Base-by-base conservation (phyloP, 2,888 invertebrate species). In the Ichneumoninae sp. region DNA sequence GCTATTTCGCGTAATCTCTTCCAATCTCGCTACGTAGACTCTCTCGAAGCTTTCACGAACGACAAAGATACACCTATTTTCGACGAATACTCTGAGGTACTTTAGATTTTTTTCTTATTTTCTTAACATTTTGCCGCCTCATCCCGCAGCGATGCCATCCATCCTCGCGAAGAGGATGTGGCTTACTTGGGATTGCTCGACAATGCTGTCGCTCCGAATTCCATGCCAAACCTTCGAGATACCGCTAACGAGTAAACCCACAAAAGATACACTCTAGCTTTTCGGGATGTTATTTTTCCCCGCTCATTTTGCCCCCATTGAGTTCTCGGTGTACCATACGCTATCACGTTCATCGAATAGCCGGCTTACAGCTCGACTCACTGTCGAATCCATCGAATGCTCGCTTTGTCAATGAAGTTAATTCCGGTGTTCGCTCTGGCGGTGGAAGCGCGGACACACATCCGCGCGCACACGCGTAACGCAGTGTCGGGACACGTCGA, bases 341-440 rank as follows among this genome's bases (percentile, higher is more conserved):
- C 50, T 26, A 16, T 16, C 57, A 26, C 26, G 57, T 57, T 10
- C 22, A 8, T 57, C 57, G 57, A 26, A 57, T 57, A 57, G 57
- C 57, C n/a, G 52, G 70, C 78, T 78, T 74, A 74, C 22, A 44
- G 54, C 70, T 19, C 54, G 52, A 57, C 16, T 40, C 50, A 16
- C 66, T 6, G 19, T 68, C 44, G 33, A 52, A 70, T 80, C 33
- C 33, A 76, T 76, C 44, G 70, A 80, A 65, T 54, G 57, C 57
- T n/a, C 62, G 62, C 33, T 16, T 30, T 69, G 66, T 57, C n/a
- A 22, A 75, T 47, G 47, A 57, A 36, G 69, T 68, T 75, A 75
- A 68, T 75, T 69, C 57, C 54, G 69, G 52, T 80, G 19, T 71
- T 50, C 60, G 57, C 6, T 13, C 30, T 60, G 26, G 30, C 4